Evolutionary conservation across 2,797 vertebrate species (phyloP), one percentile per base, ranked within the genome.

Genomic region (Discoglossus pictus): DNA sequence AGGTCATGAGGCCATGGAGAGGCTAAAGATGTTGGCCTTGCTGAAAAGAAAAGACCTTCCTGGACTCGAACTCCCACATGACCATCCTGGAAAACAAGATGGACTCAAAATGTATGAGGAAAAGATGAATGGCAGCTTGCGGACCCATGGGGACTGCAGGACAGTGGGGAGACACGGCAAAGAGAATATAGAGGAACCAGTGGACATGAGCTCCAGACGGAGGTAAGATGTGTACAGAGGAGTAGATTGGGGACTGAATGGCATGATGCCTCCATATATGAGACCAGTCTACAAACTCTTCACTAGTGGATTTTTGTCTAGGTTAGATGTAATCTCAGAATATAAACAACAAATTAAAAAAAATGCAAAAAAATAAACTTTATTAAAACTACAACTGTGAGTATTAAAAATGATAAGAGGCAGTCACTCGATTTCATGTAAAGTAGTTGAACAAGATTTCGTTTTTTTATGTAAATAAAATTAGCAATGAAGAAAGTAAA

Each of bases 1-100:
- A 48, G 95, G 95, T 0, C 95, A 98, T 3, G 94, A 98, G 80
- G 95, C 95, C 53, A 98, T 97, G 95, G 95, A 98, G 79, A 89
- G 94, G 66, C 90, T 98, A 6, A 98, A 98, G 87, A 98, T 98
- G 95, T 79, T 97, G 82, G 95, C 94, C 0, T 76, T 96, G 67
- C 92, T 98, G 1, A 97, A 98, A 78, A 88, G 95, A 42, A 98
- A 98, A 71, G 95, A 98, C 82, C 88, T 98, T 8, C 91, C 92
- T 0, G 90, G 86, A 59, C 87, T 80, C 31, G 92, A 93, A 70
- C 87, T 87, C 76, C 61, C 88, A 4, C 88, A 87, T 1, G 89
- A 90, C 68, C 81, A 87, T 15, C 74, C 86, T 0, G 79, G 76
- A 13, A 88, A 88, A 38, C 84, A 86, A 68, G 82, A 84, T 1